Evolutionary conservation across 2,113 vertebrate genomes (phyloP), one percentile per base, ranked within the genome.

Genomic region (Ameiurus melas): DNA sequence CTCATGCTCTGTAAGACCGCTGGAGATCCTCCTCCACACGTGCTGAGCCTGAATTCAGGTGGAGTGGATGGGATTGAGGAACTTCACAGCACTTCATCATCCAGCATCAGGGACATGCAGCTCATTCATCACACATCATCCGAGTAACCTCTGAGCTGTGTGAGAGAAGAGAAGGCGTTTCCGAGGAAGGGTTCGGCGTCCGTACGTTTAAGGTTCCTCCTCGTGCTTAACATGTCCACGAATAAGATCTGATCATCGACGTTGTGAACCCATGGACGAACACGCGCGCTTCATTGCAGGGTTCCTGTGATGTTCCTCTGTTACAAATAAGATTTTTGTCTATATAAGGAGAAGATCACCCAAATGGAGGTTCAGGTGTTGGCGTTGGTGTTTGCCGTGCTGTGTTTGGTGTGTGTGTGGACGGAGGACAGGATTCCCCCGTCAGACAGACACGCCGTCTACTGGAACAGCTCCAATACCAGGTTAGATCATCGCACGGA

Each of bases 401-500:
- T 95, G 93, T 95, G 93, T 89, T 94, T 93, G 93, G 92, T 93
- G 73, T 94, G 92, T 84, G 95, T 94, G 85, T 94, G 95, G 93
- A 93, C 95, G 57, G 95, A 96, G 90, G 95, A 96, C 93, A 95
- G 94, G 94, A 94, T 96, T 92, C 93, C 95, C 78, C 93, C 95
- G 70, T 95, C 95, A 82, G 95, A 96, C 91, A 92, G 95, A 92
- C 95, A 96, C 86, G 91, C 94, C 19, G 95, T 96, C 89, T 96
- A 95, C 93, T 96, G 95, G 95, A 96, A 96, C 94, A 96, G 95
- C 92, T 95, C 95, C 85, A 96, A 96, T 84, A 93, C 95, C 93
- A 96, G 95, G 95, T 96, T 89, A 93, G 94, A 80, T 16, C 33
- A 14, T 43, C 51, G 30, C 51, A 80, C 51, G 53, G 14, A 30